Conservation (phyloP, 2,797 vertebrate species). For the Acrossocheilus fasciatus region DNA sequence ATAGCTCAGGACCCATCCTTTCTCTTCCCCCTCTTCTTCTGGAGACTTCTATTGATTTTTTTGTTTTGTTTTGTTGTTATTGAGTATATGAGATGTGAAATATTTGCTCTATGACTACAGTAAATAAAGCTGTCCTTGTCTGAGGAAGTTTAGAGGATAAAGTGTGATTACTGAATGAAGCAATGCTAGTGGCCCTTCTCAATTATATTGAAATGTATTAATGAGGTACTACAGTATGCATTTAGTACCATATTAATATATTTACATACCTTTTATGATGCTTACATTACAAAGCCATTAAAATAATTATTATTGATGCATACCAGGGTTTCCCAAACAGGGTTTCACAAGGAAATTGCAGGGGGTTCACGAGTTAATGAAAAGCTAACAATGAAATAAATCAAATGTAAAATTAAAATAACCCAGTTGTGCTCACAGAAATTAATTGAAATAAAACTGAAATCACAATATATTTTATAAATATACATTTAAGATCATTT, state of each 20-base stretch:
- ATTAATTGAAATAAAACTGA: background rate
- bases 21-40: background rate
- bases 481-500: background rate
- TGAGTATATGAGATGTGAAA: conserved; percentile 48
- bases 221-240: background rate
- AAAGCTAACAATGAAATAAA: background rate
- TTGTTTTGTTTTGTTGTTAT: background rate
- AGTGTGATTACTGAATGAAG: background rate
- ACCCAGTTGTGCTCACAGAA: background rate
- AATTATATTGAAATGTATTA: conserved; percentile 13
- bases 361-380: background rate
- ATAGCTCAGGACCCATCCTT: conserved; percentile 17
- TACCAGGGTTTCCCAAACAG: background rate
- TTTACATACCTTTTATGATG: background rate
- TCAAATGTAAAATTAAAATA: background rate
- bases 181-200: background rate
- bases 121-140: conserved; percentile 45
- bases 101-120: conserved; percentile 46
- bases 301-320: background rate
- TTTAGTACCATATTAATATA: background rate
- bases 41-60: background rate
- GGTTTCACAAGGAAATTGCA: background rate
- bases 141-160: conserved; percentile 34
- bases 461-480: background rate
- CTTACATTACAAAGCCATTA: background rate